Evolutionary conservation across 2,113 vertebrate genomes (phyloP).

Genomic region (Tachysurus vachellii): DNA sequence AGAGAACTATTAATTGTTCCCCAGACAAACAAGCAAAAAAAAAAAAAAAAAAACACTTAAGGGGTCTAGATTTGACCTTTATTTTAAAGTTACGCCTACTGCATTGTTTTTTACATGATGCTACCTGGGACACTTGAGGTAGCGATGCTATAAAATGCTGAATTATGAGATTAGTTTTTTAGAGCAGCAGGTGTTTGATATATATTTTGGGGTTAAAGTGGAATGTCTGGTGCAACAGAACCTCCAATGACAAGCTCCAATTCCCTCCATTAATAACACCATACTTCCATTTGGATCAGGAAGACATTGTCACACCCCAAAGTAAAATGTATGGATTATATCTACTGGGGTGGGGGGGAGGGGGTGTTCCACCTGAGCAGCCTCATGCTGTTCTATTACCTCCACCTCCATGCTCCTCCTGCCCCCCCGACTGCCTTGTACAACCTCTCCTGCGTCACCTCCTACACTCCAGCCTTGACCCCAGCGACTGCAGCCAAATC

Average conservation of each 20-base stretch:
- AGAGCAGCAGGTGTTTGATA: slow-evolving; percentile 54
- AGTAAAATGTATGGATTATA: slow-evolving; percentile 81
- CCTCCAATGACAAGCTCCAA: slow-evolving; percentile 69
- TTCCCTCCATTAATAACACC: slow-evolving; percentile 63
- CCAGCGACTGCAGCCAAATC: slow-evolving; percentile 58
- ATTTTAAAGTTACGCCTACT: background rate
- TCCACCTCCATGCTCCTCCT: slow-evolving; percentile 37
- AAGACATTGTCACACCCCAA: slow-evolving; percentile 74
- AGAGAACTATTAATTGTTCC: background rate
- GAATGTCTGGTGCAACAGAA: slow-evolving; percentile 50
- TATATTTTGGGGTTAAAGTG: slow-evolving; percentile 58
- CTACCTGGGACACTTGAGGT: background rate
- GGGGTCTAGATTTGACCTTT: background rate
- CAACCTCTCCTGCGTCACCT: slow-evolving; percentile 40
- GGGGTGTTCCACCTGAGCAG: slow-evolving; percentile 72
- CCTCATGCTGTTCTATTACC: slow-evolving; percentile 68
- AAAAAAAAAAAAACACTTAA: background rate
- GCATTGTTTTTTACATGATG: background rate
- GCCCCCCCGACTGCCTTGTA: slow-evolving; percentile 65
- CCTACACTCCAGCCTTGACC: slow-evolving; percentile 49
- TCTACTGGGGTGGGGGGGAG: slow-evolving; percentile 71
- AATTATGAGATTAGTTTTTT: background rate
- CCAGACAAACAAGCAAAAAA: background rate
- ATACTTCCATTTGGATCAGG: slow-evolving; percentile 66
- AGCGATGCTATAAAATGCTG: slow-evolving; percentile 8